phyloP scores from a whole-genome alignment of 2,888 invertebrate genomes.

The Caenorhabditis parvicauda region DNA sequence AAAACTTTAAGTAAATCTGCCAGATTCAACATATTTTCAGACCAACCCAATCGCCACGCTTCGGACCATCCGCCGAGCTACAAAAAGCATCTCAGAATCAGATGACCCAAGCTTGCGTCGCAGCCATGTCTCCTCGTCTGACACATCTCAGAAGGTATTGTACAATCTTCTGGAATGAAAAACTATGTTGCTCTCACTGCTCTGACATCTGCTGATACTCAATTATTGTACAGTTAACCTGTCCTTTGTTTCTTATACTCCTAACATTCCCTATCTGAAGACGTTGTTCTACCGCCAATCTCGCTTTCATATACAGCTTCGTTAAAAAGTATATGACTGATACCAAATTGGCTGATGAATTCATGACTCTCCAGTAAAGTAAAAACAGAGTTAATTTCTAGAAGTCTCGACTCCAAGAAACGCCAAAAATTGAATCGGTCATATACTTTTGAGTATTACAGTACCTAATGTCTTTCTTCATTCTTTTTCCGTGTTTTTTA shows the following conservation, averaged over 20 bases:
- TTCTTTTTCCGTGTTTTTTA: too few relatives aligned
- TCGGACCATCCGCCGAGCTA: constrained; percentile 8
- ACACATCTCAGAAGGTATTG: constrained; percentile 58
- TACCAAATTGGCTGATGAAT: too few relatives aligned
- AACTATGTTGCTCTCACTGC: constrained; percentile 59
- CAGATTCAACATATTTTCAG: neutral
- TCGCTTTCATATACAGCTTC: neutral
- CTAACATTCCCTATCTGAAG: neutral
- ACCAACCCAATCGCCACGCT: neutral
- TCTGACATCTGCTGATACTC: constrained; percentile 48
- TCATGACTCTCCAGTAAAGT: too few relatives aligned
- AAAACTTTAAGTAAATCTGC: neutral
- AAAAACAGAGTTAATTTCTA: too few relatives aligned
- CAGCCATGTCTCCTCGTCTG: constrained; percentile 47
- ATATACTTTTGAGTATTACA: too few relatives aligned
- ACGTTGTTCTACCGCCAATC: neutral
- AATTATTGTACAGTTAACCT: constrained; percentile 1
- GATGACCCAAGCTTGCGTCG: constrained; percentile 32
- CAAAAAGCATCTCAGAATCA: constrained; percentile 17
- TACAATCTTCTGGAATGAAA: constrained; percentile 62
- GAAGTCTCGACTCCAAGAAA: too few relatives aligned
- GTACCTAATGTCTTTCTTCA: too few relatives aligned
- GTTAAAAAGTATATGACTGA: too few relatives aligned
- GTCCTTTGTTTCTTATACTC: constrained; percentile 1
- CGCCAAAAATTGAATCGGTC: too few relatives aligned